phyloP scores from a whole-genome alignment of 2,113 vertebrate species.

The Cynocephalus volans region DNA sequence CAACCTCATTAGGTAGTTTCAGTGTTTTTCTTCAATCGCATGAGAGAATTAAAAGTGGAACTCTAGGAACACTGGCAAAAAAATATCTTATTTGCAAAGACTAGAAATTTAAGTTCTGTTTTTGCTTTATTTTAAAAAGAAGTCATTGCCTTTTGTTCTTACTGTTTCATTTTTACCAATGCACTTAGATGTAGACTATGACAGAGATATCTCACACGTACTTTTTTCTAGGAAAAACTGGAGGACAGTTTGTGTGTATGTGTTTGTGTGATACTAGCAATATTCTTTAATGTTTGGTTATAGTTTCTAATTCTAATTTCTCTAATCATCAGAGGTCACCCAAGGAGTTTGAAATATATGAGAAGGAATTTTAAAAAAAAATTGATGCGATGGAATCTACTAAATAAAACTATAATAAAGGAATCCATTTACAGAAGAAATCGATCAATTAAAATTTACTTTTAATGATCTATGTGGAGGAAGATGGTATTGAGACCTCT shows the following conservation, averaged over 20 bases:
- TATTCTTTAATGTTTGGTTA: constrained; percentile 1
- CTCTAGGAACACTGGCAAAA: background rate
- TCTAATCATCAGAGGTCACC: background rate
- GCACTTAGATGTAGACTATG: background rate
- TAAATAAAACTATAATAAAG: constrained; percentile 16
- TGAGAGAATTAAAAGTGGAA: background rate
- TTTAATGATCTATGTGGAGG: background rate
- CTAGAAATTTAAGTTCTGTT: background rate
- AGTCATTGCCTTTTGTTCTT: background rate
- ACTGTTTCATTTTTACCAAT: background rate
- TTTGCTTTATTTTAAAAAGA: constrained; percentile 11
- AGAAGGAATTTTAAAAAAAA: background rate
- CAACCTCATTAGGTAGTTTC: background rate
- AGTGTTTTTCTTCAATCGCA: constrained; percentile 11
- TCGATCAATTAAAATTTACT: constrained; percentile 15
- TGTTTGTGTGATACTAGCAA: background rate
- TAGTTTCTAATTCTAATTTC: background rate
- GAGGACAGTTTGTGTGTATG: background rate
- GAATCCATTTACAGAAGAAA: background rate
- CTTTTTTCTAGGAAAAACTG: background rate
- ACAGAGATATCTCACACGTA: background rate
- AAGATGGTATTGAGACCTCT: background rate
- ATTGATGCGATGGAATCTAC: background rate
- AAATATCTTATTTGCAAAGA: background rate
- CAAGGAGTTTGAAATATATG: constrained; percentile 16